These are phyloP conservation scores for Brachionus paranguensis DNA, from an alignment of 1,140 invertebrate species.

Conservation along the genomic window DNA sequence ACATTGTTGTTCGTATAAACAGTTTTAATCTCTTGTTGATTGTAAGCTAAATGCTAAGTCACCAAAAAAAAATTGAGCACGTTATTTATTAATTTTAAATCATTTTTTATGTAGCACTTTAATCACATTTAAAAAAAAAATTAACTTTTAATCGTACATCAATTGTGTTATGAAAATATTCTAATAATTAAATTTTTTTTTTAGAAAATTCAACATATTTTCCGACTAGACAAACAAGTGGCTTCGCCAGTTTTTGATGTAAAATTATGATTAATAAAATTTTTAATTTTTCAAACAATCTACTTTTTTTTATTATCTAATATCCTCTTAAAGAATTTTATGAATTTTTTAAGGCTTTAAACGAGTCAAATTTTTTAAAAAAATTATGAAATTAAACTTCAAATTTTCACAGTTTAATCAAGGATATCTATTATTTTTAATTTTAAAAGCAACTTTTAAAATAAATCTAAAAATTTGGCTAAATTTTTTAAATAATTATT, in stretches of 20 bases:
- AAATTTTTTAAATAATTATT: too few relatives aligned
- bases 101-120: background rate
- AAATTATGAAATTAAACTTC: too few relatives aligned
- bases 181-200: background rate
- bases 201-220: background rate
- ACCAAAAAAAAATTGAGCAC: background rate
- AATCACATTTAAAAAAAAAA: background rate
- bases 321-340: too few relatives aligned
- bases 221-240: background rate
- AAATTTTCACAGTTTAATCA: too few relatives aligned
- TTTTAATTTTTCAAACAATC: background rate
- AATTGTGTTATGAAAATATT: background rate
- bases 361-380: too few relatives aligned
- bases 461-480: too few relatives aligned
- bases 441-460: too few relatives aligned
- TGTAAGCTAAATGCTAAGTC: background rate
- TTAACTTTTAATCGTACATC: background rate
- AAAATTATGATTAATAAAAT: background rate
- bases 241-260: background rate
- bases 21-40: background rate
- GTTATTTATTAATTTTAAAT: background rate
- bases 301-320: too few relatives aligned
- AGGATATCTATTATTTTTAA: too few relatives aligned
- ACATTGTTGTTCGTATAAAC: background rate
- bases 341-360: too few relatives aligned